These are phyloP conservation scores for Bombylius major DNA, from an alignment of 2,888 invertebrate genomes.

Conservation along the genomic window DNA sequence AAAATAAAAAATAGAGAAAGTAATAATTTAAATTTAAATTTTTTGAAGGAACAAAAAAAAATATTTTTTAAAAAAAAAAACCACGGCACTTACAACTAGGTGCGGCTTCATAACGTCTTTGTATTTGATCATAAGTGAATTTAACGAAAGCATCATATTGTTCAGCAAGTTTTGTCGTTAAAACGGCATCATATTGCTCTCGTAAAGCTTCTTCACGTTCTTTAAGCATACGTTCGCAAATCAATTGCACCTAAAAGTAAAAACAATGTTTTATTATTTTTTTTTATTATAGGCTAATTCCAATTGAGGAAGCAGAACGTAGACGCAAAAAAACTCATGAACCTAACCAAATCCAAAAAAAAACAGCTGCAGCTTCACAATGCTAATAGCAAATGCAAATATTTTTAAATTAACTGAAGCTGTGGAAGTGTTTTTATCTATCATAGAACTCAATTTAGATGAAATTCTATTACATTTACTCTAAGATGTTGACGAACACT, in stretches of 20 bases:
- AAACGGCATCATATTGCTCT: constrained; percentile 87
- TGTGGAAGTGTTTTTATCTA: too few relatives aligned
- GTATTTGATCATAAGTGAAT: constrained; percentile 96
- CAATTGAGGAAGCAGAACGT: not conserved
- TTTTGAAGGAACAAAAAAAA: too few relatives aligned
- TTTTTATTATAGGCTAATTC: not conserved
- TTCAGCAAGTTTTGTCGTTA: constrained; percentile 88
- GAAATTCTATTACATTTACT: too few relatives aligned
- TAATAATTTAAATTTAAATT: too few relatives aligned
- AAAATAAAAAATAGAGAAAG: not conserved
- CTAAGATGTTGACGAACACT: too few relatives aligned
- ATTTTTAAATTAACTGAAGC: too few relatives aligned
- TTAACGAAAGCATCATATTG: constrained; percentile 98
- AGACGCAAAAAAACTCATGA: not conserved
- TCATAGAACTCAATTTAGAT: too few relatives aligned
- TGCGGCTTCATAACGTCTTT: constrained; percentile 50
- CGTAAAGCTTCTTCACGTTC: constrained; percentile 90
- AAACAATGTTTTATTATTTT: not conserved
- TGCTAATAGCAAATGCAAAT: too few relatives aligned
- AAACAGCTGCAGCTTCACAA: too few relatives aligned
- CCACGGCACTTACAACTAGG: constrained; percentile 32
- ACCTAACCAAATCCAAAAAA: too few relatives aligned
- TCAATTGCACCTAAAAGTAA: constrained; percentile 68
- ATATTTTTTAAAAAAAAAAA: too few relatives aligned
- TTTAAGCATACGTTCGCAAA: constrained; percentile 93